Base-by-base conservation (phyloP, 2,888 invertebrate genomes). In the Hyles lineata region DNA sequence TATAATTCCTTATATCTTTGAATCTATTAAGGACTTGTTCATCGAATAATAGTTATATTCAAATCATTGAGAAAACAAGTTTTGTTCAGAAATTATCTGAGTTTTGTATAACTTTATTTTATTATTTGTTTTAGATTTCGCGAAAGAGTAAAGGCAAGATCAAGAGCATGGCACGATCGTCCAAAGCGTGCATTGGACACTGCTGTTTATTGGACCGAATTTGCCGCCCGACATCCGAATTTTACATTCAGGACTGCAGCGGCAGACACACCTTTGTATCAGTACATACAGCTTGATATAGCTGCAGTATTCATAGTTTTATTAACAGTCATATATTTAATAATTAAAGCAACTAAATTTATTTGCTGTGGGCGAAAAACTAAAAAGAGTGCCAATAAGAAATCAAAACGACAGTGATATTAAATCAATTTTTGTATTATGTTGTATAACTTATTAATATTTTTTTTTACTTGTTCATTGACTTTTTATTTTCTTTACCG, bases 201-300 rank as follows among this genome's bases (percentile, higher is more conserved):
- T 0, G 96, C 96, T 2, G 85, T 96, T 17, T 96, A 94, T 83
- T 96, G 96, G 96, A 95, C 96, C 1, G 96, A 96, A 83, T 96
- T 95, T 80, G 95, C 95, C 0, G 95, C 96, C 9, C 90, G 93
- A 73, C 91, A 96, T 78, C 85, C 93, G 11, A 95, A 96, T 74
- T 84, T 89, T 50, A 89, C 87, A 1, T 91, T 95, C 82, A 90
- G 94, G 71, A 91, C 95, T 0, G 90, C 95, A 1, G 95, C 95
- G 2, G 95, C 95, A 0, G 95, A 95, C 74, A 93, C 95, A 78
- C 95, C 96, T 0, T 82, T 90, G 25, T 96, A 96, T 79, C 94
- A 96, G 77, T 94, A 95, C 79, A 81, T 91, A 17, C 88, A 94
- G 67, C 80, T 96, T 17, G 94, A 94, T 71, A 77, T 92, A 1